phyloP scores from a whole-genome alignment of 2,113 vertebrate species.

The Fregata magnificens region DNA sequence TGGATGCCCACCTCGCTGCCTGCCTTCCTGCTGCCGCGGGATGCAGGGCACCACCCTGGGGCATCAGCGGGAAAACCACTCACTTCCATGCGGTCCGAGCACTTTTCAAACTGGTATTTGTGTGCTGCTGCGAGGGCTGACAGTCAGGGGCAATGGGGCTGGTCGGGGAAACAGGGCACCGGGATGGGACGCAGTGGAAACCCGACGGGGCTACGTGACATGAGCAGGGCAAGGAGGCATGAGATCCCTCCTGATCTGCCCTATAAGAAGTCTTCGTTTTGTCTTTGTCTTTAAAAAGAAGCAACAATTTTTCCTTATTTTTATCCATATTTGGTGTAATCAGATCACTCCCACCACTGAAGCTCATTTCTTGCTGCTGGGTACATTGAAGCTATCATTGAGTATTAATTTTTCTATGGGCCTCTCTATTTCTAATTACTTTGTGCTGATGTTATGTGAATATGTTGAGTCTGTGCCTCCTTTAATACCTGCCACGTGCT shows the following conservation, averaged over 20 bases:
- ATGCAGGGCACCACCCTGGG: too few relatives aligned
- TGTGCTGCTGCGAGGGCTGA: not conserved
- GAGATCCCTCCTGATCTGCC: not conserved
- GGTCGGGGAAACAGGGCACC: accelerated
- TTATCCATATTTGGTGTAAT: not conserved
- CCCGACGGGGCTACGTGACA: accelerated
- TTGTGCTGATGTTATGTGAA: not conserved
- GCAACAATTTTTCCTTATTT: not conserved
- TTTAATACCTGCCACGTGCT: not conserved
- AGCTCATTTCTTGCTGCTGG: not conserved
- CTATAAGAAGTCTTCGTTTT: accelerated
- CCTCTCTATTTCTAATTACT: not conserved
- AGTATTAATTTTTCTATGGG: constrained; percentile 9
- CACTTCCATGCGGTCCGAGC: accelerated
- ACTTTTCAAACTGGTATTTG: not conserved
- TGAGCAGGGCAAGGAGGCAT: not conserved
- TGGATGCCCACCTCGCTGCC: not conserved
- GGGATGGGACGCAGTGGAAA: accelerated
- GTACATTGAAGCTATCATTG: not conserved
- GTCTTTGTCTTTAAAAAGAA: not conserved
- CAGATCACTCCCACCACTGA: not conserved
- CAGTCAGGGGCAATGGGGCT: not conserved
- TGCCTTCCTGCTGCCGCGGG: not conserved
- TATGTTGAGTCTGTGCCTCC: not conserved
- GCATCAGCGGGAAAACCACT: not conserved